Evolutionary conservation across 2,113 vertebrate species (phyloP), one percentile per base, ranked within the genome.

Genomic region (Actenoides lindsayi): DNA sequence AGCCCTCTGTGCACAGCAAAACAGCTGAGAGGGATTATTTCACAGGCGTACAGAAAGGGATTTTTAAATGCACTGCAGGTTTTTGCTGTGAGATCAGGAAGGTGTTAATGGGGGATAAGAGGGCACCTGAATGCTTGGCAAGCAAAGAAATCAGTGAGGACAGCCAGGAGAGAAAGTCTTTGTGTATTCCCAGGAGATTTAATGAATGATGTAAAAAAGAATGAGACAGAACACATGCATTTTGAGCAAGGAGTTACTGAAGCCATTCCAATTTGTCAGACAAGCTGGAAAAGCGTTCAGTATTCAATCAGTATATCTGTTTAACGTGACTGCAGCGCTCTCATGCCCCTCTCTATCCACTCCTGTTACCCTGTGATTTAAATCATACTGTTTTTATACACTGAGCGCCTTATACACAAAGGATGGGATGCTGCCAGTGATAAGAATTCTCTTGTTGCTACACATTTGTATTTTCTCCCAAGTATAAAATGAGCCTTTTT

Each of bases 211-310:
- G 87, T 57, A 51, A 76, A 94, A 76, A 84, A 87, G 48, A 95
- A 92, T 76, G 91, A 93, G 70, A 63, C 35, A 50, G 46, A 86
- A 54, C 48, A 4, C 16, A 3, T 12, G 17, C 20, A 7, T 39
- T 60, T 25, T 54, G 62, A 94, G 78, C 7, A 2, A 59, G 89
- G 70, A 79, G 73, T 76, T 93, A 63, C 42, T 3, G 4, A 44
- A 94, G 87, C 62, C 83, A 39, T 91, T 94, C 62, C 81, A 76
- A 75, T 95, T 92, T 93, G 89, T 87, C 96, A 89, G 83, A 33
- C 68, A 88, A 78, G 31, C 89, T 90, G 87, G 12, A 53, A 73
- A 84, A 71, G 81, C 62, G 10, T 83, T 95, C 70, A 46, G 65
- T 68, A 51, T 70, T 85, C 89, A 70, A 50, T 95, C 93, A 81